These are phyloP conservation scores for Pseudolaguvia tuberculata DNA, from an alignment of 2,113 vertebrate species.

Conservation along the genomic window DNA sequence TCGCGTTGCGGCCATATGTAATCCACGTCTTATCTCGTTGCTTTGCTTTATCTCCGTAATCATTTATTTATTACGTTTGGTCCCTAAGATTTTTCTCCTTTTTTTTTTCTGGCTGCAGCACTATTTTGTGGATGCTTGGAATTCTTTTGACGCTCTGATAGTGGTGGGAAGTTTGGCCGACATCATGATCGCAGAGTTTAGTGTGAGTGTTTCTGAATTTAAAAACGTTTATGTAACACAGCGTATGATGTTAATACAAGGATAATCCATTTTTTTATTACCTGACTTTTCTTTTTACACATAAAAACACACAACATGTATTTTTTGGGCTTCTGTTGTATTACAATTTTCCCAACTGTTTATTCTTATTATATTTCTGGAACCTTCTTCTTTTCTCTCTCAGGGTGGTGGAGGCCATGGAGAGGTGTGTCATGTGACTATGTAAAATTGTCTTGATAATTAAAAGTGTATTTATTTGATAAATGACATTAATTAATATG, in stretches of 20 bases:
- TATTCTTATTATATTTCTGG: constrained; percentile 25
- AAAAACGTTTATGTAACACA: too few species aligned
- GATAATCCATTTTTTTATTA: too few species aligned
- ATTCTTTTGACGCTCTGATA: constrained; percentile 89
- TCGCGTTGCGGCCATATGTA: constrained; percentile 84
- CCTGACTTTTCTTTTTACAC: too few species aligned
- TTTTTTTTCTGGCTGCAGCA: constrained; percentile 67
- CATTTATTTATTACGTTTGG: too few species aligned
- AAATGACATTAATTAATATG: too few species aligned
- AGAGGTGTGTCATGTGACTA: constrained; percentile 28
- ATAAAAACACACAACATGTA: too few species aligned
- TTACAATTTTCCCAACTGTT: constrained; percentile 16
- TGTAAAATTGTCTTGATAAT: background rate
- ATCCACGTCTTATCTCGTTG: background rate
- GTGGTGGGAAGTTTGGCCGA: constrained; percentile 93
- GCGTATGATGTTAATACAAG: background rate
- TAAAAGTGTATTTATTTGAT: background rate
- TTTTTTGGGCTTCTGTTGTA: background rate
- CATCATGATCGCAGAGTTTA: constrained; percentile 89
- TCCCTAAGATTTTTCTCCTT: too few species aligned
- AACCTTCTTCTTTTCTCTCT: background rate
- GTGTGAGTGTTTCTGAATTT: constrained; percentile 68
- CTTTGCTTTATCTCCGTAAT: too few species aligned
- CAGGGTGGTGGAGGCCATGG: constrained; percentile 48
- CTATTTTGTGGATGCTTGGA: constrained; percentile 91